A percentile compares a stretch with the other conserved stretches of the same genome.
phyloP scores from a whole-genome alignment of 2,797 vertebrate genomes.

The Periophthalmus magnuspinnatus region DNA sequence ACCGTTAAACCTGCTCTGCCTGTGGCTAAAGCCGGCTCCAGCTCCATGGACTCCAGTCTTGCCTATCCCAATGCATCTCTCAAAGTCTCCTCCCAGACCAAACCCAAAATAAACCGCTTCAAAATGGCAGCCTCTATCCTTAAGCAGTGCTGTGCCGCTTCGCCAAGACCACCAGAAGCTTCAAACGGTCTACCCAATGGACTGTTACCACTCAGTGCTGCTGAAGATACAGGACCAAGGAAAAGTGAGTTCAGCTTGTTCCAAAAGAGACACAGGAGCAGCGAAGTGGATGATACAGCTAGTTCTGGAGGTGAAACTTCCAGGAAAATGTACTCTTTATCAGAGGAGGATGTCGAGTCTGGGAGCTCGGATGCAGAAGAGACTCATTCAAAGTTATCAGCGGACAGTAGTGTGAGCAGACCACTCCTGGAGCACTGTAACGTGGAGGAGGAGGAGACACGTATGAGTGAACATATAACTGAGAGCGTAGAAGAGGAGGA shows the following conservation, averaged over 20 bases:
- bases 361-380: conserved; percentile 66
- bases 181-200: conserved; percentile 84
- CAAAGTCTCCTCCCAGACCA: conserved; percentile 75
- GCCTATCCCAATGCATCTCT: conserved; percentile 80
- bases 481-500: conserved; percentile 15
- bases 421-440: conserved; percentile 12
- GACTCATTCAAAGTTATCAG: conserved; percentile 29
- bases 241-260: conserved; percentile 82
- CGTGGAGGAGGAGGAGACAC: conserved; percentile 15
- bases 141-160: conserved; percentile 72
- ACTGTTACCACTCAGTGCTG: conserved; percentile 58
- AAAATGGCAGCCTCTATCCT: conserved; percentile 87
- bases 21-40: conserved; percentile 64
- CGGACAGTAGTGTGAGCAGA: conserved; percentile 29
- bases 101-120: conserved; percentile 87
- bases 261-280: conserved; percentile 80
- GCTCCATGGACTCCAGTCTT: conserved; percentile 64
- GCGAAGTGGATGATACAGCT: conserved; percentile 37
- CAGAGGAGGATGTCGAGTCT: conserved; percentile 84
- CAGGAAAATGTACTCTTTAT: conserved; percentile 87
- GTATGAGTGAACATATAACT: conserved; percentile 3
- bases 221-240: conserved; percentile 67
- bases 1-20: conserved; percentile 81
- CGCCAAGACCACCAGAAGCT: conserved; percentile 75
- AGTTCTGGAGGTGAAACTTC: conserved; percentile 57